Conservation (phyloP, 1,140 invertebrate species). For the Drosophila dunni region DNA sequence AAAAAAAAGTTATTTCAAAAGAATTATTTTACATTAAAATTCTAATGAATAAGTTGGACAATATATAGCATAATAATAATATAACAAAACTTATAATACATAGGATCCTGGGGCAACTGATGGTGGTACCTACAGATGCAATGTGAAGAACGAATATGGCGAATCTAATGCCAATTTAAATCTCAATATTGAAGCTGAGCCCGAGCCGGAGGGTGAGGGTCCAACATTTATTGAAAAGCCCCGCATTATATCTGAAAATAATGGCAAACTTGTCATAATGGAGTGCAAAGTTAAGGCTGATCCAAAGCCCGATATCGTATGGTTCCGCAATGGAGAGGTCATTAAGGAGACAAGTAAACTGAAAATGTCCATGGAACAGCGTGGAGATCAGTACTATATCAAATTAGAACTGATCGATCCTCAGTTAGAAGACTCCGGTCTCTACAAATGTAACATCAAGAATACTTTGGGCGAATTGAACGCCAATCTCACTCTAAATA, state of each 20-base stretch:
- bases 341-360: conserved; percentile 93
- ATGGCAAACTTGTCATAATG: conserved; percentile 98
- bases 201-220: conserved; percentile 95
- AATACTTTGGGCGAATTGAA: conserved; percentile 98
- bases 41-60: too few species aligned
- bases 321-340: conserved; percentile 93
- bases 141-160: conserved; percentile 98
- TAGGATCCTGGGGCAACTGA: conserved; percentile 97
- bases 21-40: too few species aligned
- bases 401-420: conserved; percentile 96
- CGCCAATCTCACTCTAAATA: conserved; percentile 98
- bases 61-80: too few species aligned
- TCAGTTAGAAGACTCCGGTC: conserved; percentile 96
- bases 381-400: conserved; percentile 94
- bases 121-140: conserved; percentile 98
- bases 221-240: conserved; percentile 99
- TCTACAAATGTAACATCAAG: conserved; percentile 99
- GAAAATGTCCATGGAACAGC: conserved; percentile 89
- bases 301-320: conserved; percentile 96
- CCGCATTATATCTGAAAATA: conserved; percentile 92
- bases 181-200: conserved; percentile 98
- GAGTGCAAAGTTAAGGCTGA: conserved; percentile 97
- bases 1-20: too few species aligned
- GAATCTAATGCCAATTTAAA: conserved; percentile 99
- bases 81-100: neutral